Base-by-base conservation (phyloP, 2,888 invertebrate species). In the Ichneumon xanthorius region DNA sequence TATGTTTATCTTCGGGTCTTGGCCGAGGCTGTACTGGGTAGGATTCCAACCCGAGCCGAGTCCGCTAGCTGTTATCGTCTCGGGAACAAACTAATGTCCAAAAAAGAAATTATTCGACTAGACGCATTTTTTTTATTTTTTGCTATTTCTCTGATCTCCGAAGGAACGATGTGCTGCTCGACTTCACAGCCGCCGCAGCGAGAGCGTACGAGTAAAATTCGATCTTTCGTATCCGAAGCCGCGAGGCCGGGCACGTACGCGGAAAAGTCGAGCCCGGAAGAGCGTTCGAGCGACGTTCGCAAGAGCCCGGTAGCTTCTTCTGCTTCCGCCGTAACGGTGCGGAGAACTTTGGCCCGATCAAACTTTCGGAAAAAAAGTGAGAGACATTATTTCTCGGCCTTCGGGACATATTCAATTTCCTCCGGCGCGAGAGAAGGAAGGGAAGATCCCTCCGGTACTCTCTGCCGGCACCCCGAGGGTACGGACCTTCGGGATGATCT, bases 381-480 rank as follows among this genome's bases (percentile, higher is more conserved):
- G 81, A 87, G 88, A 91, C 91, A 90, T 91, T 91, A 92, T 92
- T 92, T 91, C 89, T 88, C 90, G 87, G 86, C 87, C 88, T 86
- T 81, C 82, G 87, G 88, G 91, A 91, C 91, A 91, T 92, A 90
- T 93, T 93, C 92, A 92, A 93, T 93, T 93, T 92, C 91, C 91
- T 91, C 86, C 87, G 81, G 82, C 70, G 82, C 80, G 55, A 76
- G 58, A 40, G 45, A 72, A 45, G 67, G 55, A 71, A 79, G 68
- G 65, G 78, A 71, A 67, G 70, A 55, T 80, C 79, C 61, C 85
- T 53, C 30, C 61, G 82, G 79, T 82, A 37, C 72, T 71, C 67
- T 76, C 33, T 73, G 72, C 61, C 63, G 68, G 55, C 48, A 26
- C 26, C 85, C 85, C 70, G 65, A 55, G 78, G 85, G 75, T 58